These are phyloP conservation scores for Podiceps cristatus DNA, from an alignment of 2,113 vertebrate species.

Conservation along the genomic window DNA sequence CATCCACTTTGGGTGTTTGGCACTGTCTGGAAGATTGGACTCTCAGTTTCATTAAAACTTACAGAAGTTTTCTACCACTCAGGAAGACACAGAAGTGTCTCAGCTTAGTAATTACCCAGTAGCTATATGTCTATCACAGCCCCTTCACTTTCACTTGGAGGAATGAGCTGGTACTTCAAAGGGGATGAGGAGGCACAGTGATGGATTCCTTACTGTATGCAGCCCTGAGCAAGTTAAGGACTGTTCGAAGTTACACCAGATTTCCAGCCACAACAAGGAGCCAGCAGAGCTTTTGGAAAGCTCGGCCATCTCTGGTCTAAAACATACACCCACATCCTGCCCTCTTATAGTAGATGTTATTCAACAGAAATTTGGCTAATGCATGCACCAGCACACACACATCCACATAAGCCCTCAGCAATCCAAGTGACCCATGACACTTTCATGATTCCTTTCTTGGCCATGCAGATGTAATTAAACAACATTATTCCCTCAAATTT, in stretches of 20 bases:
- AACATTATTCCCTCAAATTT: neutral
- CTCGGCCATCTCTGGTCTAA: neutral
- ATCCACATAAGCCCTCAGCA: neutral
- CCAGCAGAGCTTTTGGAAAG: neutral
- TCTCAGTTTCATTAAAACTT: neutral
- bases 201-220: neutral
- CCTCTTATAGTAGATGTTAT: neutral
- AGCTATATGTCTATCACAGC: neutral
- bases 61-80: neutral
- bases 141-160: neutral
- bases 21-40: neutral
- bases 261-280: neutral
- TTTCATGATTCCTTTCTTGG: neutral
- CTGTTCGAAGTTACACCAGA: neutral
- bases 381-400: too few relatives aligned
- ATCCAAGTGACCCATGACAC: neutral
- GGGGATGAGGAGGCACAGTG: neutral
- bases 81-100: neutral
- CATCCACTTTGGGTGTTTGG: neutral
- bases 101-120: fast-evolving
- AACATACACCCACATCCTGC: neutral
- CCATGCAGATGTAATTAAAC: neutral
- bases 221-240: neutral
- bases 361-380: neutral
- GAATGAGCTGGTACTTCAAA: neutral